These are phyloP conservation scores for Physocephala rufipes DNA, from an alignment of 2,888 invertebrate genomes.

Conservation along the genomic window DNA sequence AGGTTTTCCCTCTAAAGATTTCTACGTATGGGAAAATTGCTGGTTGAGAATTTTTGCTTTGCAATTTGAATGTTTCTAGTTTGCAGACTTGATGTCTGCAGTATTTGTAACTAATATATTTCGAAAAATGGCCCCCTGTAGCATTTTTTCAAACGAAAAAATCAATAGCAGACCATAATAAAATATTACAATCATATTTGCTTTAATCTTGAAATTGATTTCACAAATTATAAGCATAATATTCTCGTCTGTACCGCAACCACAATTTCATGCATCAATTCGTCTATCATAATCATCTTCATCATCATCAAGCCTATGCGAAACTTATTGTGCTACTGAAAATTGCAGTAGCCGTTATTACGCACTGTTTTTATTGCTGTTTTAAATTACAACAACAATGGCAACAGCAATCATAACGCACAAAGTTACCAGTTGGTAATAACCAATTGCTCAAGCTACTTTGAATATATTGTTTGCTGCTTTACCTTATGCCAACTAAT, in stretches of 20 bases:
- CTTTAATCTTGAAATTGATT: background rate
- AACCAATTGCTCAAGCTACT: slow-evolving; percentile 1
- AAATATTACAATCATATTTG: too few species aligned
- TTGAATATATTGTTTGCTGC: slow-evolving; percentile 4
- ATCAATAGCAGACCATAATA: too few species aligned
- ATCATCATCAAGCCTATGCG: background rate
- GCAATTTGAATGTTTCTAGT: too few species aligned
- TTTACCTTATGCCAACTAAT: slow-evolving; percentile 7
- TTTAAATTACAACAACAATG: background rate
- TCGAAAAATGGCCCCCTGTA: too few species aligned
- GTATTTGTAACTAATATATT: too few species aligned
- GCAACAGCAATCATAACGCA: background rate
- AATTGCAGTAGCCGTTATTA: background rate
- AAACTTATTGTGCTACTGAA: background rate
- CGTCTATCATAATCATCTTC: too few species aligned
- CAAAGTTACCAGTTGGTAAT: background rate
- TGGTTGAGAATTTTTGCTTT: too few species aligned
- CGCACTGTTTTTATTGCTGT: too few species aligned
- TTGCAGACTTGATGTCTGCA: too few species aligned
- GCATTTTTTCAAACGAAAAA: too few species aligned
- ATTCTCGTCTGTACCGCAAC: slow-evolving; percentile 4
- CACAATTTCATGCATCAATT: slow-evolving; percentile 7
- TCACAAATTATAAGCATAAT: background rate
- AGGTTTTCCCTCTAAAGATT: too few species aligned
- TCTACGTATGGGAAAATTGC: too few species aligned